phyloP scores from a whole-genome alignment of 2,888 invertebrate genomes.

The Euzophera pinguis region DNA sequence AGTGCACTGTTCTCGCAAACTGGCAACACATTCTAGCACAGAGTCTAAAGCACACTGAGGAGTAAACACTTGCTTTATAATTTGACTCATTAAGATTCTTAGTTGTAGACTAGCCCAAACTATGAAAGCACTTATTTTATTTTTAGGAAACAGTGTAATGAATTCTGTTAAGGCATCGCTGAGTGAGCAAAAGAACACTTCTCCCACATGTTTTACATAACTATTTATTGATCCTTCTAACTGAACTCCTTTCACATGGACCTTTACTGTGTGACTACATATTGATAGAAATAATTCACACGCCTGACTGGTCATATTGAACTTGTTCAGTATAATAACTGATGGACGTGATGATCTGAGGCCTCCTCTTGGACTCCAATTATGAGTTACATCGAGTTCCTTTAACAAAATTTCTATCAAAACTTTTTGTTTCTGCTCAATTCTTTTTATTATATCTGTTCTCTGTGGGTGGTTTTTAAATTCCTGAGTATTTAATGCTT shows the following conservation, averaged over 20 bases:
- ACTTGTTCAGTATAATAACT: conserved; percentile 89
- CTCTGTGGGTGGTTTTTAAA: conserved; percentile 61
- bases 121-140: conserved; percentile 83
- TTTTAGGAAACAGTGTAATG: conserved; percentile 88
- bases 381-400: conserved; percentile 93
- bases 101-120: conserved; percentile 95
- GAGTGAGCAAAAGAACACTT: conserved; percentile 91
- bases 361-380: conserved; percentile 94
- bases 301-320: conserved; percentile 84
- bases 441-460: conserved; percentile 70
- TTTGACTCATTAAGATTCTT: conserved; percentile 87
- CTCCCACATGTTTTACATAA: conserved; percentile 89
- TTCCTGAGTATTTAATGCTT: conserved; percentile 58
- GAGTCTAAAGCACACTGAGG: conserved; percentile 92
- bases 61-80: conserved; percentile 93
- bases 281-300: conserved; percentile 90
- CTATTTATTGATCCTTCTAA: conserved; percentile 88
- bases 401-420: conserved; percentile 93
- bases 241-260: conserved; percentile 89
- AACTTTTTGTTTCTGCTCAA: conserved; percentile 85
- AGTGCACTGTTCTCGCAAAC: conserved; percentile 86
- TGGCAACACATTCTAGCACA: conserved; percentile 91
- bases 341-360: conserved; percentile 91
- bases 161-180: conserved; percentile 83
- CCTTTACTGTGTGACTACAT: conserved; percentile 89